These are phyloP conservation scores for Crotophaga sulcirostris DNA, from an alignment of 2,113 vertebrate species.

Conservation along the genomic window DNA sequence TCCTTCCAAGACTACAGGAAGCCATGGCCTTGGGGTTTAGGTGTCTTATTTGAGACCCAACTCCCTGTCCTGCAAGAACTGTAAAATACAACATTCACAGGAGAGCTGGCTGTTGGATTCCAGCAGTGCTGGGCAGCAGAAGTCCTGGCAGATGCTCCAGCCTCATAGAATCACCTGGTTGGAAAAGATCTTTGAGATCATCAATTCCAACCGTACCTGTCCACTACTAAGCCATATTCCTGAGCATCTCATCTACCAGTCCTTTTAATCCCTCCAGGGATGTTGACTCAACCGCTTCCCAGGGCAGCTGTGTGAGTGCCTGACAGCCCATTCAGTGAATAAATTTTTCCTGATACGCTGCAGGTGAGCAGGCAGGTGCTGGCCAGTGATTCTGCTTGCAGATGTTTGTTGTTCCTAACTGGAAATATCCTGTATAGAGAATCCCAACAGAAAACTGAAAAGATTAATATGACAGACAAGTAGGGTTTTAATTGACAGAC, in stretches of 20 bases:
- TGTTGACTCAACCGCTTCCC: no score
- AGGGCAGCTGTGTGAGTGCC: no score
- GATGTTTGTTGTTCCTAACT: slow-evolving; percentile 55
- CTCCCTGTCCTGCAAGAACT: not conserved
- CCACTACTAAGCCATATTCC: no score
- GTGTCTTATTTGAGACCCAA: not conserved
- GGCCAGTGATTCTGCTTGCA: not conserved
- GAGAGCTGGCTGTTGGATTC: not conserved
- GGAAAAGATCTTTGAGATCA: no score
- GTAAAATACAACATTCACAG: not conserved
- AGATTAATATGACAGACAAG: not conserved
- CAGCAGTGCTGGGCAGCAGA: slow-evolving; percentile 64
- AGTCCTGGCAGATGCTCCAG: slow-evolving; percentile 62
- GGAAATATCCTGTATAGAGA: slow-evolving; percentile 66
- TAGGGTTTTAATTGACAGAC: not conserved
- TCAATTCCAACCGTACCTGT: no score
- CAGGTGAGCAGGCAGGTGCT: slow-evolving; percentile 24
- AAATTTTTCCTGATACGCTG: no score
- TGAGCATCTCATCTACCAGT: no score
- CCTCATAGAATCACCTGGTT: no score
- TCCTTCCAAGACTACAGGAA: rapidly evolving
- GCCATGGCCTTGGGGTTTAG: not conserved
- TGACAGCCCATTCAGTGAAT: no score
- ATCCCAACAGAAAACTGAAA: not conserved
- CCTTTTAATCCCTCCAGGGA: no score